Percentiles rank a stretch among this genome's conserved stretches.
phyloP scores from a whole-genome alignment of 2,888 invertebrate species.

The Cheiracanthium punctorium region DNA sequence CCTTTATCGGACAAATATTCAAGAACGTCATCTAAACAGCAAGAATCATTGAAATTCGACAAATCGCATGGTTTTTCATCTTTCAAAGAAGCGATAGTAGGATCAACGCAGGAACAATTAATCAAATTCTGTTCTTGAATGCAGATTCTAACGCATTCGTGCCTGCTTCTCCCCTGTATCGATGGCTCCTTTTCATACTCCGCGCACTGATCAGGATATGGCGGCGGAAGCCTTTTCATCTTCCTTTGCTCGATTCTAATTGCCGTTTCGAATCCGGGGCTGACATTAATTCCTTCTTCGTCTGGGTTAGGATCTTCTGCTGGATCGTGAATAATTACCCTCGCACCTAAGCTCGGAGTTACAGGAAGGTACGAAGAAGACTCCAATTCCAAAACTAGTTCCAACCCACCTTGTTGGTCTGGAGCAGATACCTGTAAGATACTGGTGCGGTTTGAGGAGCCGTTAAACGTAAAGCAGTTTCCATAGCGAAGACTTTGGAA shows the following conservation, averaged over 20 bases:
- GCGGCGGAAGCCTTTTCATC: background rate
- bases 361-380: background rate
- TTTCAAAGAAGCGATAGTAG: background rate
- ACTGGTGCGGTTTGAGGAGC: too few relatives aligned
- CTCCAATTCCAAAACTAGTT: background rate
- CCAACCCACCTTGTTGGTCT: background rate
- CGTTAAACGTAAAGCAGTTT: constrained; percentile 40
- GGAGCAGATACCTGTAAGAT: background rate
- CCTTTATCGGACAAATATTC: background rate
- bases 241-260: background rate
- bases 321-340: background rate
- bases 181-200: background rate
- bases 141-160: constrained; percentile 7
- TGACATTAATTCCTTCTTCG: too few relatives aligned
- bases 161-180: background rate
- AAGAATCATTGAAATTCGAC: background rate
- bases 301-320: too few relatives aligned
- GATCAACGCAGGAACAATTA: constrained; percentile 17
- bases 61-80: background rate
- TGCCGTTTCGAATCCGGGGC: background rate
- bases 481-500: constrained; percentile 31
- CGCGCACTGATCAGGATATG: background rate
- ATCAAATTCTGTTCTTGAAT: background rate
- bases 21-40: constrained; percentile 11
- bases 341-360: background rate